These are phyloP conservation scores for Crioceris asparagi DNA, from an alignment of 2,888 invertebrate genomes.

Conservation along the genomic window DNA sequence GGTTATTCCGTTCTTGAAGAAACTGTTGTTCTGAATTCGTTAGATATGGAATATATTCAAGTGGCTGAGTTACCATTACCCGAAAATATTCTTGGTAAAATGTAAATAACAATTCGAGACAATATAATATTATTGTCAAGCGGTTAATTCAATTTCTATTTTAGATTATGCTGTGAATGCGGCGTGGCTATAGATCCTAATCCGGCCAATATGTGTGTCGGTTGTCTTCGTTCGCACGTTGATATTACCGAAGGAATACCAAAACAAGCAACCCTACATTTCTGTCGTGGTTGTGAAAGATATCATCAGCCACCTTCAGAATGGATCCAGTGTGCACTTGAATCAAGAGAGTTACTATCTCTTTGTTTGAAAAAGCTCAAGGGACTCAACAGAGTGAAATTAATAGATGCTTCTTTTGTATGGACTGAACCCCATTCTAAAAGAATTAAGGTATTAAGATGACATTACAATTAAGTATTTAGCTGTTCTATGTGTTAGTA, in stretches of 20 bases:
- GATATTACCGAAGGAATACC: slow-evolving; percentile 96
- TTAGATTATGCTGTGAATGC: slow-evolving; percentile 90
- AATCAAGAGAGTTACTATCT: slow-evolving; percentile 80
- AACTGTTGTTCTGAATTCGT: too few species aligned
- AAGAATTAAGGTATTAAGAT: slow-evolving; percentile 80
- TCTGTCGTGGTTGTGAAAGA: slow-evolving; percentile 88
- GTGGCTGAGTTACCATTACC: too few species aligned
- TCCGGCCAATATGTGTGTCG: slow-evolving; percentile 95
- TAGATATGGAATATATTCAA: too few species aligned
- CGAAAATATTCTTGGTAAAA: too few species aligned
- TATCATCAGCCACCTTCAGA: slow-evolving; percentile 87
- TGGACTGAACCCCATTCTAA: slow-evolving; percentile 99
- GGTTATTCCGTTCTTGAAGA: too few species aligned
- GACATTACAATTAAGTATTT: neutral
- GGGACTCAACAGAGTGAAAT: slow-evolving; percentile 76
- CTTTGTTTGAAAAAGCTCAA: slow-evolving; percentile 89
- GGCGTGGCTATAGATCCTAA: slow-evolving; percentile 87
- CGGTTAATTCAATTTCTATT: too few species aligned
- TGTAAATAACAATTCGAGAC: too few species aligned
- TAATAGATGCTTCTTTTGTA: slow-evolving; percentile 92
- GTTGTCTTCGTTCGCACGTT: slow-evolving; percentile 79
- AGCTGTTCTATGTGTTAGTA: neutral
- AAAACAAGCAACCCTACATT: slow-evolving; percentile 82
- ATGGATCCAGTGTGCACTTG: slow-evolving; percentile 77
- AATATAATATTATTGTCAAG: too few species aligned